A percentile compares a stretch with the other conserved stretches of the same genome.
These are phyloP conservation scores for Caenorhabditis japonica DNA, from an alignment of 2,888 invertebrate genomes.

Conservation along the genomic window DNA sequence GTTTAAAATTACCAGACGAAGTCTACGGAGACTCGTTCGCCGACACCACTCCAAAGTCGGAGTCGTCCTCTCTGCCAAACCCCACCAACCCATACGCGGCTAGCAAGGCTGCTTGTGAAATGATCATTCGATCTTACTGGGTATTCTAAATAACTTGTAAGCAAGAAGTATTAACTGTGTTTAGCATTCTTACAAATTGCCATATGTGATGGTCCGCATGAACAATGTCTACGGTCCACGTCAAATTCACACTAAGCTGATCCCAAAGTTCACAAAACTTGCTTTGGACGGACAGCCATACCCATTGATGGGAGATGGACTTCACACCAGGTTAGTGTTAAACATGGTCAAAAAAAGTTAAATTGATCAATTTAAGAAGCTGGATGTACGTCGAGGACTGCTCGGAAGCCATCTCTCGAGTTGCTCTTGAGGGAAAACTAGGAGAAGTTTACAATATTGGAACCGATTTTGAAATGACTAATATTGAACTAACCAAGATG, in stretches of 20 bases:
- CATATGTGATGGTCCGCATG: constrained; percentile 76
- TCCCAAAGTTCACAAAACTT: constrained; percentile 75
- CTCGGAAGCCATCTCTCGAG: constrained; percentile 74
- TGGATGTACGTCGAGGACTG: constrained; percentile 77
- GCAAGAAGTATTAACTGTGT: constrained; percentile 32
- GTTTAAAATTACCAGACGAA: constrained; percentile 66
- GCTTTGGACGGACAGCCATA: constrained; percentile 75
- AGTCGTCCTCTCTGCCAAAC: constrained; percentile 66
- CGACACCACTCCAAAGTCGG: constrained; percentile 71
- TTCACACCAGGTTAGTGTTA: constrained; percentile 65
- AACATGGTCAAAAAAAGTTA: not conserved
- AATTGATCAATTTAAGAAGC: constrained; percentile 37
- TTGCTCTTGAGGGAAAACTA: constrained; percentile 76
- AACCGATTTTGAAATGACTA: constrained; percentile 77
- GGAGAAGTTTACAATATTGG: constrained; percentile 76
- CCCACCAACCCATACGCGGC: constrained; percentile 77
- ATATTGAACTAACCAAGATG: constrained; percentile 76
- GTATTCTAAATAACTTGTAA: constrained; percentile 53
- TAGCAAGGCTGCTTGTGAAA: constrained; percentile 75
- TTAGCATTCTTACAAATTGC: constrained; percentile 76
- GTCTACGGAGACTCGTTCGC: constrained; percentile 77
- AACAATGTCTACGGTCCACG: constrained; percentile 70
- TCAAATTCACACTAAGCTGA: constrained; percentile 73
- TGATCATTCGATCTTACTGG: constrained; percentile 71
- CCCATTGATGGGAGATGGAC: constrained; percentile 76